Base-by-base conservation (phyloP, 1,140 invertebrate genomes). In the Cryptotermes secundus region DNA sequence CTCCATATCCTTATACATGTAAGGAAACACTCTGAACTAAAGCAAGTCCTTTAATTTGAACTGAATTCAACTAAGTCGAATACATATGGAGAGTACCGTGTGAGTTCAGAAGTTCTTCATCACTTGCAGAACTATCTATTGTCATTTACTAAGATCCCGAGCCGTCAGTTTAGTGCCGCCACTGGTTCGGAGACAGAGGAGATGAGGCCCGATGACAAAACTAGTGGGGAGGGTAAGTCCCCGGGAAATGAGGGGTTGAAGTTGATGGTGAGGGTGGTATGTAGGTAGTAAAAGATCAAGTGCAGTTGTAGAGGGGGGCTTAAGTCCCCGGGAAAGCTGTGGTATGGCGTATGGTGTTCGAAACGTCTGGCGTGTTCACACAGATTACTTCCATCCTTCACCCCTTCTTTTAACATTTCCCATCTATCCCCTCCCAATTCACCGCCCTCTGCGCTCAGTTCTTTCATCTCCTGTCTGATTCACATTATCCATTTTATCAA, bases 261-360 rank as follows among this genome's bases (percentile, higher is more conserved):
- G 24, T 59, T 14, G 53, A 22, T 59, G 19, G 53, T 72, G 59
- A 72, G 59, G 59, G 59, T 31, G 59, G 59, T 72, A 72, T n/a
- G 59, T 72, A 72, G 59, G 26, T 26, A 72, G 59, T 72, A 72
- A 72, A n/a, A 72, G 59, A 72, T 72, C 59, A 72, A 72, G 59
- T n/a, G 59, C n/a, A 72, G 59, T 72, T 72, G 59, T 6, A 31
- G 59, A 72, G 59, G 59, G 59, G n/a, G 59, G 59, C 7, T 3
- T 31, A 72, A 72, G 59, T 72, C 59, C 59, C 59, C n/a, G 26
- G 59, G 59, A n/a, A 72, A 72, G 59, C 59, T 31, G 59, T 72
- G 59, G 59, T 72, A n/a, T 31, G 59, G 59, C 16, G 59, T 31
- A 72, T 72, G 59, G 59, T 72, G 59, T 72, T 72, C 59, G 59